phyloP scores from a whole-genome alignment of 2,797 vertebrate species.

The Esox masquinongy region DNA sequence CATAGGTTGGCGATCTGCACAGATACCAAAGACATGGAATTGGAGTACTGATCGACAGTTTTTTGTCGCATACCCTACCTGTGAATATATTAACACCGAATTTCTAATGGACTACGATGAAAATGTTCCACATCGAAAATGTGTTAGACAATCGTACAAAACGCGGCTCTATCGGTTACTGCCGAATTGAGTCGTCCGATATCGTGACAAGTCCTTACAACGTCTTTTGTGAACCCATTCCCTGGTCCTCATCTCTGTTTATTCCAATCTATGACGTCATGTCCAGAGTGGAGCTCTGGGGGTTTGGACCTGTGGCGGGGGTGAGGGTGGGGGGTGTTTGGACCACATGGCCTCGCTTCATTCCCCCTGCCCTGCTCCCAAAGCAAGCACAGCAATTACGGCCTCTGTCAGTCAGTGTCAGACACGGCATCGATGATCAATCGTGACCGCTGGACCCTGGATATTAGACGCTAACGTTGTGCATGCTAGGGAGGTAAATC shows the following conservation, averaged over 20 bases:
- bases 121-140: background rate
- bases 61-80: background rate
- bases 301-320: slow-evolving; percentile 20
- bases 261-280: slow-evolving; percentile 25
- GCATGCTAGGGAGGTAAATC: slow-evolving; percentile 55
- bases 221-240: background rate
- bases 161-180: background rate
- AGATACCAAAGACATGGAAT: background rate
- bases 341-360: slow-evolving; percentile 25
- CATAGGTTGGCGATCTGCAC: background rate
- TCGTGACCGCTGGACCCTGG: slow-evolving; percentile 58
- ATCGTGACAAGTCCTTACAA: background rate
- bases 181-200: background rate
- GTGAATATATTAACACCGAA: background rate
- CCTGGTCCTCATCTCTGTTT: slow-evolving; percentile 7
- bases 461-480: slow-evolving; percentile 53
- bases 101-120: background rate
- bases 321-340: slow-evolving; percentile 35
- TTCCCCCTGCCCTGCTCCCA: slow-evolving; percentile 49
- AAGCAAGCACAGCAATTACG: slow-evolving; percentile 67
- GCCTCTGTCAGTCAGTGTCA: slow-evolving; percentile 66
- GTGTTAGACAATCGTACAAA: background rate
- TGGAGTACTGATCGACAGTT: background rate
- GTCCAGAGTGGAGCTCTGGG: slow-evolving; percentile 31
- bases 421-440: slow-evolving; percentile 59